Base-by-base conservation (phyloP, 2,113 vertebrate species). In the Dermatemys mawii region DNA sequence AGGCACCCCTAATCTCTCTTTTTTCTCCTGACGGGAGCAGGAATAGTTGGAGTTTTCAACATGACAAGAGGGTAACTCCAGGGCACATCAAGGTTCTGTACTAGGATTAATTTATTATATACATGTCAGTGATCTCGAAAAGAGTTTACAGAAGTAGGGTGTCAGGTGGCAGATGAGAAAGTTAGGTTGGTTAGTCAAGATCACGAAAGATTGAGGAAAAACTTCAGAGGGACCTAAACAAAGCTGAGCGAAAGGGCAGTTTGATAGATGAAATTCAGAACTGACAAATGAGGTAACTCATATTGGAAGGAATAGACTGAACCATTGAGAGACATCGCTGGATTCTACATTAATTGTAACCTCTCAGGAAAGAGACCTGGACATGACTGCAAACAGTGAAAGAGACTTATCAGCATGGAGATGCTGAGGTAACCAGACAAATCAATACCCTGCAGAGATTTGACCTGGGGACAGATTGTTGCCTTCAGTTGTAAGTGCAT, bases 361-460 rank as follows among this genome's bases (percentile, higher is more conserved):
- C 38, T 13, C 11, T 44, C 24, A 41, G 38, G 22, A 44, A 22
- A 44, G 38, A 12, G 22, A 73, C 21, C 38, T 44, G 21, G 11
- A 44, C 21, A 26, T 6, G 19, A 75, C 8, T 44, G 38, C 22
- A 44, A 38, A 75, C 70, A 75, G 2, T 67, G 88, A 44, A 85
- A 2, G 76, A 6, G 1, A 8, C 3, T 12, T 84, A 6, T 80
- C 12, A 78, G 8, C 5, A 4, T 5, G 73, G 41, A 89, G 75
- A 13, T n/a, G 90, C 24, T 1, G 0, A 16, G 16, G 16, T 1
- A 2, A 70, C 22, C 87, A 78, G 32, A 14, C 0, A 0, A 92
- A 11, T 0, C 11, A 1, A 4, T 82, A 38, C 73, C 35, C 13
- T 17, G 81, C 81, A 0, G 79, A 51, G 78, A 89, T 41, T 53